phyloP scores from a whole-genome alignment of 2,888 invertebrate species.

The Steinernema carpocapsae region DNA sequence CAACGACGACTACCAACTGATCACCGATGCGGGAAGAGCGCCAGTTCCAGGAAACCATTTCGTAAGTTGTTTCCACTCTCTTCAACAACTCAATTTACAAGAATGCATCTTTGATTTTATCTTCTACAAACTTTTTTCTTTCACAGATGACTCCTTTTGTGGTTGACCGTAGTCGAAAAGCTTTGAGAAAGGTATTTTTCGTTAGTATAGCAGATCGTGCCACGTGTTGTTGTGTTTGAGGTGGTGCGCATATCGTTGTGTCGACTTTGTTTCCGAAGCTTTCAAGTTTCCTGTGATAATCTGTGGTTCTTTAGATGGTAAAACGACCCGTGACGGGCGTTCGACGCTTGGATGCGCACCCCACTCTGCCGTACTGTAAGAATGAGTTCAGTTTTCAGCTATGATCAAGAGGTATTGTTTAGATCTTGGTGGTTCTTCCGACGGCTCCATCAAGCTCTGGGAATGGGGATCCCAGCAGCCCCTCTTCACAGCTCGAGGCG shows the following conservation, averaged over 20 bases:
- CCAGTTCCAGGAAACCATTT: slow-evolving; percentile 12
- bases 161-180: slow-evolving; percentile 92
- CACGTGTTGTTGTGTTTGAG: slow-evolving; percentile 38
- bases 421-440: slow-evolving; percentile 88
- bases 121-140: slow-evolving; percentile 35
- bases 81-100: slow-evolving; percentile 16
- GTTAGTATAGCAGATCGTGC: background rate
- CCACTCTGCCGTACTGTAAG: slow-evolving; percentile 92
- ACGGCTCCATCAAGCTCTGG: slow-evolving; percentile 94
- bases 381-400: slow-evolving; percentile 61
- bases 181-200: slow-evolving; percentile 88
- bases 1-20: slow-evolving; percentile 68
- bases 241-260: slow-evolving; percentile 23
- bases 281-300: slow-evolving; percentile 33
- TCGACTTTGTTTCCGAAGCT: slow-evolving; percentile 1
- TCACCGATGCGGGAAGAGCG: slow-evolving; percentile 7
- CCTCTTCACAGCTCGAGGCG: slow-evolving; percentile 86
- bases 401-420: slow-evolving; percentile 18
- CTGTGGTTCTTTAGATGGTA: slow-evolving; percentile 77
- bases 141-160: slow-evolving; percentile 79
- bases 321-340: slow-evolving; percentile 93
- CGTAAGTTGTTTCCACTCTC: slow-evolving; percentile 9
- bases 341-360: slow-evolving; percentile 92
- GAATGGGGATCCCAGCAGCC: slow-evolving; percentile 92
- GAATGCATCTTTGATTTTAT: slow-evolving; percentile 33